Evolutionary conservation across 2,888 invertebrate species (phyloP), one percentile per base, ranked within the genome.

Genomic region (Melanargia galathea): DNA sequence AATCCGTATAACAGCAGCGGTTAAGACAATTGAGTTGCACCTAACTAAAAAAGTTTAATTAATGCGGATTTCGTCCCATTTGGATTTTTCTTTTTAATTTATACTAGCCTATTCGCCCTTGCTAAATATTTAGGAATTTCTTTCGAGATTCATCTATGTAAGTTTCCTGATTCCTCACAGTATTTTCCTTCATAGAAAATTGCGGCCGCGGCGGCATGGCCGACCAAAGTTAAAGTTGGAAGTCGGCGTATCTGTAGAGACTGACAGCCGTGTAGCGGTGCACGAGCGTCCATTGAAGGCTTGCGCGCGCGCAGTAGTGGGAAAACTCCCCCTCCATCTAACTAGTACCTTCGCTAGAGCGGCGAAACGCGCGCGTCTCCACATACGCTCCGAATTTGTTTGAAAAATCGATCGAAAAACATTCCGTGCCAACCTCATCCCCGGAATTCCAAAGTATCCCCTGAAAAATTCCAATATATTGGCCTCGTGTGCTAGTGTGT

Each of bases 331-430:
- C 79, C 73, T 72, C 60, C 24, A 64, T 67, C 71, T 67, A 67
- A 73, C 71, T 79, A 88, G 88, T 88, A 83, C 83, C 80, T 80
- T 78, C 83, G 81, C 83, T 71, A 71, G 67, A 78, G 73, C 73
- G 71, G 77, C 73, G 73, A 74, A 72, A 68, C 75, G 72, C 74
- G 81, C 82, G 87, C 79, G 75, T 80, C 66, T 69, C 49, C 22
- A 60, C 38, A 38, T 33, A 61, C 64, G 63, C 62, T 58, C 64
- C 52, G 46, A 35, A n/a, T 57, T 68, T 69, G 66, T 67, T 72
- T 71, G 64, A 75, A 79, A 76, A 73, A 69, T 67, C 77, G 71
- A 73, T 69, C 75, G 77, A 80, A 77, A 75, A 75, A 72, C 69
- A 70, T 71, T 73, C 61, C 76, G 73, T 78, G 68, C 65, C 35